Percentiles rank a stretch among this genome's conserved stretches.
phyloP scores from a whole-genome alignment of 2,888 invertebrate genomes.

The Eupithecia subfuscata region DNA sequence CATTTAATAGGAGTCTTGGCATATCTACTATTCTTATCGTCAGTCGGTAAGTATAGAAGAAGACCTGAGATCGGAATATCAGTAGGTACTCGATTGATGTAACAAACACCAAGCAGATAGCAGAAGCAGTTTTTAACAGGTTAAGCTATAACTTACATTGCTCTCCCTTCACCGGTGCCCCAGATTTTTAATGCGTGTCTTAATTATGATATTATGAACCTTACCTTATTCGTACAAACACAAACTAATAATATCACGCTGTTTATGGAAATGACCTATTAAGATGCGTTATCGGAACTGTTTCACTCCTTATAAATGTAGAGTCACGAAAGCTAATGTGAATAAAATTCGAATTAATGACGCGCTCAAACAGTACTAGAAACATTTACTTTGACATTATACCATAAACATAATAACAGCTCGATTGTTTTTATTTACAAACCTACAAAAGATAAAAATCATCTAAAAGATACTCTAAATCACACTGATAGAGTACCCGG shows the following conservation, averaged over 20 bases:
- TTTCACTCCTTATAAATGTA: constrained; percentile 62
- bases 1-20: not conserved
- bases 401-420: constrained; percentile 75
- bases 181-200: not conserved
- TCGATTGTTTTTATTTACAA: constrained; percentile 66
- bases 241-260: constrained; percentile 35
- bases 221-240: constrained; percentile 27
- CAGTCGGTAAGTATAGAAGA: too few species aligned
- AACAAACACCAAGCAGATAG: too few species aligned
- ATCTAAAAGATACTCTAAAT: constrained; percentile 45
- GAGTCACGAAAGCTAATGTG: constrained; percentile 70
- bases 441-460: constrained; percentile 19
- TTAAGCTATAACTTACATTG: not conserved
- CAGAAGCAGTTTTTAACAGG: not conserved
- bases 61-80: not conserved
- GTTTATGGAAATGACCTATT: constrained; percentile 56
- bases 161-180: not conserved
- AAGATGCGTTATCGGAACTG: constrained; percentile 61
- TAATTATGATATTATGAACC: constrained; percentile 36
- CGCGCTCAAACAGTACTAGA: constrained; percentile 65
- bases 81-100: not conserved
- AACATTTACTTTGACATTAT: constrained; percentile 79
- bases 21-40: not conserved
- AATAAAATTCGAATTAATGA: constrained; percentile 77
- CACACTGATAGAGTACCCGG: constrained; percentile 33